Percentiles rank a stretch among this genome's conserved stretches.
phyloP scores from a whole-genome alignment of 2,888 invertebrate species.

The Diloba caeruleocephala region DNA sequence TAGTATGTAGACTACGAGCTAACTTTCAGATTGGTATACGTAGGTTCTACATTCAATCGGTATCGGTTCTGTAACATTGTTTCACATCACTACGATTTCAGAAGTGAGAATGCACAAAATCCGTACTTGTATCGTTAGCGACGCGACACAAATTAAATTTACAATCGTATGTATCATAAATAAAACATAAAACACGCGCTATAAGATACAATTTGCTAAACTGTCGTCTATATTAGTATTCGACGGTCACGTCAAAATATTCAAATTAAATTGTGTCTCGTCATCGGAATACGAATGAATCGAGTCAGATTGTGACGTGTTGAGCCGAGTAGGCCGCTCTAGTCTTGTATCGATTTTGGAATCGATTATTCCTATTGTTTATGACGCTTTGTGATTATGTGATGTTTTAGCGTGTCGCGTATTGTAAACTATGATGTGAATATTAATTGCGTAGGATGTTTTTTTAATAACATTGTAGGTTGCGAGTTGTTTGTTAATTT shows the following conservation, averaged over 20 bases:
- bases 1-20: too few species aligned
- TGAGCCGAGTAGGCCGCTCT: conserved; percentile 71
- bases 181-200: conserved; percentile 76
- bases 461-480: conserved; percentile 53
- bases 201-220: conserved; percentile 83
- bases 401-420: conserved; percentile 60
- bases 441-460: conserved; percentile 58
- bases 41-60: conserved; percentile 7
- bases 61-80: conserved; percentile 16
- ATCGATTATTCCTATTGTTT: conserved; percentile 70
- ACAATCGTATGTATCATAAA: conserved; percentile 75
- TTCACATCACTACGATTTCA: conserved; percentile 51
- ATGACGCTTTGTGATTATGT: conserved; percentile 58
- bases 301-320: conserved; percentile 66
- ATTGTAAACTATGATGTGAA: conserved; percentile 61
- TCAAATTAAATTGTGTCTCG: conserved; percentile 82
- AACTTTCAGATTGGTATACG: too few species aligned
- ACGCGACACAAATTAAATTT: conserved; percentile 74
- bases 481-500: conserved; percentile 54
- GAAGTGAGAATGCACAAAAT: conserved; percentile 55
- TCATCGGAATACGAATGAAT: conserved; percentile 79
- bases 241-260: conserved; percentile 79
- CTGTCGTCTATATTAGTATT: conserved; percentile 79
- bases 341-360: conserved; percentile 67
- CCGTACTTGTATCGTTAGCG: conserved; percentile 52